A percentile compares a stretch with the other conserved stretches of the same genome.
Conservation (phyloP, 1,140 invertebrate species). For the Conus betulinus region DNA sequence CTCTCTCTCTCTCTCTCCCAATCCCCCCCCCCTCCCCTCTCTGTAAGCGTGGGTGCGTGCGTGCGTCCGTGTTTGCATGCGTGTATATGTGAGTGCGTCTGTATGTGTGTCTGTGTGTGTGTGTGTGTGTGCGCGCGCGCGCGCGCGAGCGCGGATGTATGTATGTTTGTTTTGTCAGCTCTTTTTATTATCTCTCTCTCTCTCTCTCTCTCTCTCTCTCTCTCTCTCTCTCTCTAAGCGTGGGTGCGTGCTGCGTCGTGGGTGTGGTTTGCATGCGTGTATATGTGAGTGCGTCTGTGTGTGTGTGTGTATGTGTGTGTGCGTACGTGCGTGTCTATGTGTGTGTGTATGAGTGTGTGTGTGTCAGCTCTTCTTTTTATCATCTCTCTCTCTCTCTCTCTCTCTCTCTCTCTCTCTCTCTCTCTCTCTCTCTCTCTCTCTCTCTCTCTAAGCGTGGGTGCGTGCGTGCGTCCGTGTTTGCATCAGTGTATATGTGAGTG, state of each 20-base stretch:
- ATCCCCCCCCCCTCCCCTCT: no score
- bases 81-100: slow-evolving; percentile 1
- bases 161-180: no score
- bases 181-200: neutral
- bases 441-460: neutral
- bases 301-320: slow-evolving; percentile 5
- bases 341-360: neutral
- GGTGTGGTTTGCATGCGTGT: neutral
- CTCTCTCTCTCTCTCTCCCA: no score
- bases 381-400: neutral
- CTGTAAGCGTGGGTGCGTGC: neutral
- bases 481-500: neutral
- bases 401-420: neutral
- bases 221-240: neutral
- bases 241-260: neutral
- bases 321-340: neutral
- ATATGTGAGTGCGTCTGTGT: neutral
- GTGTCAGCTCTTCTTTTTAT: neutral
- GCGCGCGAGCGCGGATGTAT: neutral
- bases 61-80: neutral
- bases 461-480: neutral
- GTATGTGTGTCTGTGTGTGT: slow-evolving; percentile 17
- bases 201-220: neutral
- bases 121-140: neutral
- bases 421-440: neutral